Evolutionary conservation across 2,797 vertebrate genomes (phyloP).

Genomic region (Clarias laeviceps): DNA sequence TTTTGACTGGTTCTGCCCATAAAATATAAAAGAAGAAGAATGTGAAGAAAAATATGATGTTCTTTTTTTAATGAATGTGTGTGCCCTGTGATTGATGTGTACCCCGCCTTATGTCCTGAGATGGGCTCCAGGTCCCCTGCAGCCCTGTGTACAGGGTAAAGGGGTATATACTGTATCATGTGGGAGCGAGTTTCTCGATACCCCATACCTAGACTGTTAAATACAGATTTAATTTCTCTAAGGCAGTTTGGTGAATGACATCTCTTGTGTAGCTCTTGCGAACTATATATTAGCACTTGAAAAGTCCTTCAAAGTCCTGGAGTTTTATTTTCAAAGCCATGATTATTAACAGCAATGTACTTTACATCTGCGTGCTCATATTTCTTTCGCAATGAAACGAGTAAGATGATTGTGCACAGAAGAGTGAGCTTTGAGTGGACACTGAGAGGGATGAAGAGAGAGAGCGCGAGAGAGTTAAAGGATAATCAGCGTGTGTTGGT

Average conservation of each 20-base stretch:
- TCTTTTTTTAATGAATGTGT: no score
- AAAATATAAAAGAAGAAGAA: no score
- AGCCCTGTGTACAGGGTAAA: no score
- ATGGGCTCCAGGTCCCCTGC: no score
- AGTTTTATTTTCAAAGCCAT: slow-evolving; percentile 16
- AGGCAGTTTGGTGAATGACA: not conserved
- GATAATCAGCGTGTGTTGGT: not conserved
- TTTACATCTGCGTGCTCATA: not conserved
- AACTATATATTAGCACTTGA: slow-evolving; percentile 4
- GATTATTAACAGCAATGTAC: not conserved
- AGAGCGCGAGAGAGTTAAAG: not conserved
- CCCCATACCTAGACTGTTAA: not conserved
- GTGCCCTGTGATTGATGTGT: no score
- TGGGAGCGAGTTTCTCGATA: not conserved
- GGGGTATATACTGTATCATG: no score
- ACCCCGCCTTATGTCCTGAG: no score
- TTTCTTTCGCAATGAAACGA: not conserved
- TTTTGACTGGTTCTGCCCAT: no score
- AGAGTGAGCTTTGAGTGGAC: not conserved
- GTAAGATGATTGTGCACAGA: slow-evolving; percentile 7
- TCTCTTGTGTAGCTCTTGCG: not conserved
- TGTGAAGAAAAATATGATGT: no score
- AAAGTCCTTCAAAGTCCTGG: slow-evolving; percentile 21
- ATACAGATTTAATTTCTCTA: not conserved
- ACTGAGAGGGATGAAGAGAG: not conserved